These are phyloP conservation scores for Dipodomys merriami DNA, from an alignment of 2,113 vertebrate genomes.

Conservation along the genomic window DNA sequence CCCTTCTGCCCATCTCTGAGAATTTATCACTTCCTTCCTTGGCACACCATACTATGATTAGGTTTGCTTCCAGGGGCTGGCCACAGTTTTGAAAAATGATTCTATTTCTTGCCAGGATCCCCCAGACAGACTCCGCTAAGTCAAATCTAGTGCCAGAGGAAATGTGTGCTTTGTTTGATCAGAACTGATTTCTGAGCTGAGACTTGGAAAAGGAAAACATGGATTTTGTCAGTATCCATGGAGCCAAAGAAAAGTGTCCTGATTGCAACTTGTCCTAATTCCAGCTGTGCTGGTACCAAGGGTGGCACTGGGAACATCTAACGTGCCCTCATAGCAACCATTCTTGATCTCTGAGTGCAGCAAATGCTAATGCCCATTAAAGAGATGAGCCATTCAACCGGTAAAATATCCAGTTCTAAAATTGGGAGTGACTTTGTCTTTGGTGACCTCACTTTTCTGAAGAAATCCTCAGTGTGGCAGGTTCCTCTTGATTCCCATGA, in stretches of 20 bases:
- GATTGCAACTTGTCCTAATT: constrained; percentile 55
- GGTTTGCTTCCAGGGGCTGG: constrained; percentile 57
- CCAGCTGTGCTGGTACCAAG: constrained; percentile 34
- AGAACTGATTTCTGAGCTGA: constrained; percentile 46
- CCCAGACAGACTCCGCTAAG: not conserved
- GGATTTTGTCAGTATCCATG: constrained; percentile 45
- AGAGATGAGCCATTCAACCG: not conserved
- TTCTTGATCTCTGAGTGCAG: constrained; percentile 6
- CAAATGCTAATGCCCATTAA: constrained; percentile 31
- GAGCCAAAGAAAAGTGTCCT: constrained; percentile 43
- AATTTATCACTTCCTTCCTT: constrained; percentile 63
- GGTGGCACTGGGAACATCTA: not conserved
- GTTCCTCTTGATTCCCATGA: not conserved
- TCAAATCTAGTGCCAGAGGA: constrained; percentile 49
- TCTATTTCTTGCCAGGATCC: constrained; percentile 55
- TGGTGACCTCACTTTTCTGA: constrained; percentile 52
- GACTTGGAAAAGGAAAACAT: constrained; percentile 62
- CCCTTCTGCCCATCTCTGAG: constrained; percentile 31
- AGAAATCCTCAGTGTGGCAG: constrained; percentile 35
- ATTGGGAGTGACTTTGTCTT: constrained; percentile 58
- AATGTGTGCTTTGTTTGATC: constrained; percentile 65
- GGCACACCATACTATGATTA: constrained; percentile 45
- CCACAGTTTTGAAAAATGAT: constrained; percentile 61
- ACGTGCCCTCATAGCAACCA: constrained; percentile 25
- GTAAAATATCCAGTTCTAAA: not conserved